phyloP scores from a whole-genome alignment of 2,888 invertebrate genomes.

The Anagyrus pseudococci region DNA sequence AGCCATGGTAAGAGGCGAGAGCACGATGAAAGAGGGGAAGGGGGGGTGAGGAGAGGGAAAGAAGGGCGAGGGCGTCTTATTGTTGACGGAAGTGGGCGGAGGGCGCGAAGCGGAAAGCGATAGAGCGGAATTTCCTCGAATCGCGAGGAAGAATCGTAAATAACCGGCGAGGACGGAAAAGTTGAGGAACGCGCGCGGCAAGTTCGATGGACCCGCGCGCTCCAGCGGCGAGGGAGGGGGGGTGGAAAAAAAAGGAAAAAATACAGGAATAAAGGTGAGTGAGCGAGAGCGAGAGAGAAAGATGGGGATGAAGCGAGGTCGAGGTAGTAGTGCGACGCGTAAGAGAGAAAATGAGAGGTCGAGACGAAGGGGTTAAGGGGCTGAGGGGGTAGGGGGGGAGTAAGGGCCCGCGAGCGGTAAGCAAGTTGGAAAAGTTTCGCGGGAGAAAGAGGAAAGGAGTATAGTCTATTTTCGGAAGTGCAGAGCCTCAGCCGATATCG shows the following conservation, averaged over 20 bases:
- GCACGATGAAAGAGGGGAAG: too few relatives aligned
- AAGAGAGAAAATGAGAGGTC: too few relatives aligned
- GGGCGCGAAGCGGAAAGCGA: constrained; percentile 18
- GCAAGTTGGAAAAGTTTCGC: constrained; percentile 35
- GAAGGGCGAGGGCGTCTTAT: too few relatives aligned
- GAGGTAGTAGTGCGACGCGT: too few relatives aligned
- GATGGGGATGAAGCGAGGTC: too few relatives aligned
- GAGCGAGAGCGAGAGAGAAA: neutral
- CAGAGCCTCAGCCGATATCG: constrained; percentile 29
- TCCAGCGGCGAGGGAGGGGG: too few relatives aligned
- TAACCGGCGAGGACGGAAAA: too few relatives aligned
- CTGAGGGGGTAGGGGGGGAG: neutral
- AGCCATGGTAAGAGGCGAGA: too few relatives aligned
- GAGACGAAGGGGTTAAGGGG: neutral
- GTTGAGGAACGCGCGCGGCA: too few relatives aligned
- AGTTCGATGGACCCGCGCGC: neutral
- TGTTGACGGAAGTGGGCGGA: too few relatives aligned
- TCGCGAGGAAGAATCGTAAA: too few relatives aligned
- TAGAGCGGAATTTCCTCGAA: constrained; percentile 9
- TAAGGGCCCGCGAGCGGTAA: constrained; percentile 16
- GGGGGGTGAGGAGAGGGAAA: too few relatives aligned
- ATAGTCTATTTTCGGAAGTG: constrained; percentile 35
- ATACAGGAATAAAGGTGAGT: neutral
- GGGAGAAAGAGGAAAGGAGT: constrained; percentile 18
- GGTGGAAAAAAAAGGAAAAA: neutral